Percentiles rank a stretch among this genome's conserved stretches.
Conservation (phyloP, 2,888 invertebrate genomes). For the Synergus umbraculus region DNA sequence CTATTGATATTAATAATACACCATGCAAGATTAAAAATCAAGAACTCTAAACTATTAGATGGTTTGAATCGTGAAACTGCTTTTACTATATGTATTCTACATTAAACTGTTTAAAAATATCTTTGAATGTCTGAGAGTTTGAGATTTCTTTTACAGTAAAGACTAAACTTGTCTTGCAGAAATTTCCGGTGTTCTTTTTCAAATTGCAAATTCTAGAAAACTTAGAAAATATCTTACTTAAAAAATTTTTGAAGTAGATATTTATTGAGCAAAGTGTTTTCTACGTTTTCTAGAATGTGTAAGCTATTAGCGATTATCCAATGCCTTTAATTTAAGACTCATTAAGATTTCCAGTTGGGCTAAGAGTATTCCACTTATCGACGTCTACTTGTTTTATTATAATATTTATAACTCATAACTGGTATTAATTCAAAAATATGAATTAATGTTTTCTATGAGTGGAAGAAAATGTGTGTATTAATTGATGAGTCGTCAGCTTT, state of each 20-base stretch:
- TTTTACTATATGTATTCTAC: constrained; percentile 73
- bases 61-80: constrained; percentile 62
- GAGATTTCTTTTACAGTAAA: too few relatives aligned
- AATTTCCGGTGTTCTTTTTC: too few relatives aligned
- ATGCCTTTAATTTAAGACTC: neutral
- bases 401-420: neutral
- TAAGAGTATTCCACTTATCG: neutral
- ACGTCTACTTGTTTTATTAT: neutral
- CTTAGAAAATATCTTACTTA: too few relatives aligned
- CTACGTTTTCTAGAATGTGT: too few relatives aligned
- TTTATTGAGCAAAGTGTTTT: too few relatives aligned
- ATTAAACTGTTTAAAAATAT: constrained; percentile 42
- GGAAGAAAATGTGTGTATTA: neutral
- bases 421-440: neutral
- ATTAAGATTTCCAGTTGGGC: neutral
- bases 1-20: neutral
- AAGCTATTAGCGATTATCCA: too few relatives aligned
- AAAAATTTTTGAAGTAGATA: too few relatives aligned
- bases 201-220: too few relatives aligned
- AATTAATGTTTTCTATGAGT: neutral
- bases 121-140: too few relatives aligned
- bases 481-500: constrained; percentile 38
- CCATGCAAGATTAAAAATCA: constrained; percentile 67
- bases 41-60: constrained; percentile 73
- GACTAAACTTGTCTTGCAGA: too few relatives aligned